A percentile compares a stretch with the other conserved stretches of the same genome.
phyloP scores from a whole-genome alignment of 2,113 vertebrate species.

The Marcusenius ussheri region DNA sequence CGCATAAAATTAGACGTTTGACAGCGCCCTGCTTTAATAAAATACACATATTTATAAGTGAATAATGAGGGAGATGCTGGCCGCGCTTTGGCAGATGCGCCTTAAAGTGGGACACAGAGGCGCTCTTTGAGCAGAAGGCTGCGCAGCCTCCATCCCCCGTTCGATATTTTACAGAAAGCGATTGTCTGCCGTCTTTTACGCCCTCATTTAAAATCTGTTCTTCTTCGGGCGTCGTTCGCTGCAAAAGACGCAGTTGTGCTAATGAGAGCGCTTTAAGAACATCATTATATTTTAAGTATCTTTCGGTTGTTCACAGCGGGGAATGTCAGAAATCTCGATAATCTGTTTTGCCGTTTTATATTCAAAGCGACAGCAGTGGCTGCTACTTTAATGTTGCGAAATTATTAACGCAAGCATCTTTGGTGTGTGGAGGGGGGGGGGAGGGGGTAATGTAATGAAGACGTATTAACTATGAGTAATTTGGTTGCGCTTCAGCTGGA shows the following conservation, averaged over 20 bases:
- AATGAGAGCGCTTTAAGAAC: conserved; percentile 71
- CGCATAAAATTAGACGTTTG: neutral
- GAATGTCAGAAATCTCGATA: conserved; percentile 62
- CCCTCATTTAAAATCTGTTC: conserved; percentile 67
- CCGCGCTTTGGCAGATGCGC: neutral
- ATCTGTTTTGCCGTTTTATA: conserved; percentile 67
- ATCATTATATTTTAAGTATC: conserved; percentile 76
- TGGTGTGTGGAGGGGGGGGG: conserved; percentile 34
- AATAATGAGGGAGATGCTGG: neutral
- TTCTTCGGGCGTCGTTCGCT: conserved; percentile 62
- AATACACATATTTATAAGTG: neutral
- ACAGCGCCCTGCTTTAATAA: neutral
- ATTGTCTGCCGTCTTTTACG: conserved; percentile 57
- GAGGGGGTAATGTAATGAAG: conserved; percentile 51
- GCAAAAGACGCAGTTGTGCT: conserved; percentile 51
- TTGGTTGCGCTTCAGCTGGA: conserved; percentile 69
- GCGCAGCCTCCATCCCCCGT: conserved; percentile 36
- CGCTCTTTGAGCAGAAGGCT: conserved; percentile 29
- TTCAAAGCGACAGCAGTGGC: conserved; percentile 67
- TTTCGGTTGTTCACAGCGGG: conserved; percentile 67
- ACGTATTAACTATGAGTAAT: conserved; percentile 68
- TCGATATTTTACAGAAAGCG: conserved; percentile 45
- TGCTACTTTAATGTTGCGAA: conserved; percentile 62
- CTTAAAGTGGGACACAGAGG: conserved; percentile 8
- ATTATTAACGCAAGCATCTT: conserved; percentile 61